A percentile compares a stretch with the other conserved stretches of the same genome.
Evolutionary conservation across 2,113 vertebrate genomes (phyloP).

Genomic region (Pituophis catenifer): DNA sequence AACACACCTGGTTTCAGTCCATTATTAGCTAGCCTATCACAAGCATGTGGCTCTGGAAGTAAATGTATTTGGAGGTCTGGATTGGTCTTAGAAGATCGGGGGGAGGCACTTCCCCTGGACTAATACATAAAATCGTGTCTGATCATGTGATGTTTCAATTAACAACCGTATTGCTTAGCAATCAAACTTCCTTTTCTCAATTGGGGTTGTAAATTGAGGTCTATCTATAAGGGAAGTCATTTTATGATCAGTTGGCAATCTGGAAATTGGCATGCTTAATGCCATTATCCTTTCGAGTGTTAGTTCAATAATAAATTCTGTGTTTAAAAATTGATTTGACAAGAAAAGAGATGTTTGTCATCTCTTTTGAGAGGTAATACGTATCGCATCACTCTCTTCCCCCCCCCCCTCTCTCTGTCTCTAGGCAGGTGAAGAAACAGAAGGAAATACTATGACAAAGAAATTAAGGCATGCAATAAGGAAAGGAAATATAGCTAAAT

Average conservation of each 20-base stretch:
- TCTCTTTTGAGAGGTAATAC: background rate
- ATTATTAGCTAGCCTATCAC: background rate
- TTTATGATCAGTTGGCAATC: background rate
- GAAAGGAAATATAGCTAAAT: background rate
- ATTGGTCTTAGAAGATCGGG: background rate
- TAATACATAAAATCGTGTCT: background rate
- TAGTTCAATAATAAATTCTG: background rate
- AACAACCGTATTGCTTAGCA: background rate
- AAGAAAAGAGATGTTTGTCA: background rate
- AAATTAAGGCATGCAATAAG: background rate
- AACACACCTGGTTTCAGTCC: background rate
- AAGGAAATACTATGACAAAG: background rate
- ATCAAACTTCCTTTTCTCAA: background rate
- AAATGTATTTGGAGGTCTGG: background rate
- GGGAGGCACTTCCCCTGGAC: background rate
- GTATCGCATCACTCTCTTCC: background rate
- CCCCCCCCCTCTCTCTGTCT: too few species aligned
- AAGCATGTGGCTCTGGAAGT: background rate
- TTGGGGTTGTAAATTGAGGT: background rate
- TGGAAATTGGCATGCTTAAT: background rate
- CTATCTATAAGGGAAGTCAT: background rate
- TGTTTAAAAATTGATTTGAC: background rate
- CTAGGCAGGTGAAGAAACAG: background rate
- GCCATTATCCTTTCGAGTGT: background rate
- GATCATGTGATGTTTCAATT: background rate